Evolutionary conservation across 2,113 vertebrate species (phyloP), one percentile per base, ranked within the genome.

Genomic region (Athene cunicularia): DNA sequence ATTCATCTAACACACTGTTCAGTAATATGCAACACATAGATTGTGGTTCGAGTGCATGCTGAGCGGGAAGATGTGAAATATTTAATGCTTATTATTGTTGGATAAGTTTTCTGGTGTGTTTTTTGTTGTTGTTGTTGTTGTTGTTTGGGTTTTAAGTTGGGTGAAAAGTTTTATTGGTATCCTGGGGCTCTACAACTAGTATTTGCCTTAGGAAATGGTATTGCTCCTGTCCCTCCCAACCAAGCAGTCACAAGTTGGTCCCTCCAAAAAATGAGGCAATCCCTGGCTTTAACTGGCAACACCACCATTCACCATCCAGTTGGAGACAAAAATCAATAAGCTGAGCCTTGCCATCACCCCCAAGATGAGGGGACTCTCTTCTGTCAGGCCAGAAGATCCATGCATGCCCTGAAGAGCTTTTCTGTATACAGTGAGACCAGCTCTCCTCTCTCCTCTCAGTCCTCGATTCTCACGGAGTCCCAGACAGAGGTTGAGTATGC

Each of bases 321-420:
- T 26, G 33, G 50, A 28, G 58, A 35, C 5, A 88, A 43, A 35
- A 52, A 39, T 39, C 14, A 22, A 2, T n/a, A 35, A 32, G 30
- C 14, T 14, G 15, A 56, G 35, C 35, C 41, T 56, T 3, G 1
- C 10, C 45, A 22, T 32, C 26, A 60, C 8, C 9, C 20, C 24
- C 13, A 10, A 33, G 53, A 52, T 0, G 2, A 50, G 8, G 9
- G 12, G 10, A 3, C 26, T 56, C 18, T 70, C 33, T 43, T 24
- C 58, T 24, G 15, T 30, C 23, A 45, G 37, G 27, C 43, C 16
- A 16, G 18, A 22, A 75, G n/a, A n/a, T 23, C n/a, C 4, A 7
- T 2, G 3, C 24, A 5, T 0, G 1, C 3, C 28, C 14, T 5
- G 6, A 53, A 10, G 28, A 33, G 5, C 17, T 56, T 43, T 35